phyloP scores from a whole-genome alignment of 2,797 vertebrate species.

The Cephalopachus bancanus region DNA sequence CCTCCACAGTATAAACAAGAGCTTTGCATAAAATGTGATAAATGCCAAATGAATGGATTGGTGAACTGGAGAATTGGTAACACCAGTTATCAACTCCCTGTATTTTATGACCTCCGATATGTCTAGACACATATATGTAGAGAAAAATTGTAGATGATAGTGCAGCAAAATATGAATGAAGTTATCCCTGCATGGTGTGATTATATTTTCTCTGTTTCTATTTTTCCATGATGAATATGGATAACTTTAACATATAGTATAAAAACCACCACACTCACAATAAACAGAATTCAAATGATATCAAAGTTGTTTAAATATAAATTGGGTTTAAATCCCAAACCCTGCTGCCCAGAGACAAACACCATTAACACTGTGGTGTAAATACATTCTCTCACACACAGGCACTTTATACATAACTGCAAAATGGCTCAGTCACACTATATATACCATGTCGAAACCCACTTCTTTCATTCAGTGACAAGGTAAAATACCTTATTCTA shows the following conservation, averaged over 20 bases:
- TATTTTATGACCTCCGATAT: neutral
- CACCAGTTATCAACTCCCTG: neutral
- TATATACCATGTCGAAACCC: neutral
- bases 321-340: conserved; percentile 45
- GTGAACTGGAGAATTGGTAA: neutral
- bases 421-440: neutral
- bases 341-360: neutral
- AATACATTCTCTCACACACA: neutral
- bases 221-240: conserved; percentile 28
- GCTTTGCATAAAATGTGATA: neutral
- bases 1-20: neutral
- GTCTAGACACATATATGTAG: neutral
- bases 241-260: neutral
- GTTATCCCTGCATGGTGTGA: neutral
- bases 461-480: neutral
- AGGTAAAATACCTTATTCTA: neutral
- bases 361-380: neutral
- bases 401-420: neutral
- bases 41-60: neutral
- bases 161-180: neutral
- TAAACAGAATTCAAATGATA: conserved; percentile 33
- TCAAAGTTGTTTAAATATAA: conserved; percentile 25
- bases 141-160: neutral
- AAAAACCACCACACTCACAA: neutral
- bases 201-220: neutral